A percentile compares a stretch with the other conserved stretches of the same genome.
Evolutionary conservation across 1,140 invertebrate species (phyloP).

Genomic region (Anastatus disparis): DNA sequence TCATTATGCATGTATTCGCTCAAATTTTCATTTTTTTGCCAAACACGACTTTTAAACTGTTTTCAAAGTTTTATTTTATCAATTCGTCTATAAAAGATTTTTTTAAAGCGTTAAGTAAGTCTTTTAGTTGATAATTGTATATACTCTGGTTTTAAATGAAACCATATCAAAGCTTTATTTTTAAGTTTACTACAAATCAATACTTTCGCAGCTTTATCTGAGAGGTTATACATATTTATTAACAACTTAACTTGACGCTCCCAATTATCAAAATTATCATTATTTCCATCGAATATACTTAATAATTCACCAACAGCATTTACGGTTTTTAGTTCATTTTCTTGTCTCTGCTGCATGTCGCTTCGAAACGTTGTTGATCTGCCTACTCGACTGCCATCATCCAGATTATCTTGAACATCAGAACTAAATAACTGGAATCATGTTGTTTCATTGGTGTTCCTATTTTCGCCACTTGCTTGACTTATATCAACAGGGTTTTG

Average conservation of each 20-base stretch:
- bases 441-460: no score
- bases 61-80: not conserved
- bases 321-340: not conserved
- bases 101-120: not conserved
- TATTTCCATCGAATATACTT: slow-evolving; percentile 22
- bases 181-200: slow-evolving; percentile 22
- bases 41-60: not conserved
- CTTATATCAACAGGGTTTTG: no score
- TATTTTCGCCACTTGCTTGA: no score
- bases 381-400: no score
- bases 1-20: slow-evolving; percentile 25
- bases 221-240: not conserved
- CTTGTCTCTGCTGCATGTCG: no score
- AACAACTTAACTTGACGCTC: slow-evolving; percentile 21
- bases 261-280: slow-evolving; percentile 34
- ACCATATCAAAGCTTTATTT: slow-evolving; percentile 19
- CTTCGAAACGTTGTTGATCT: no score
- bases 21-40: slow-evolving; percentile 12
- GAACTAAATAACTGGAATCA: no score
- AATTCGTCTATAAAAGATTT: slow-evolving; percentile 29
- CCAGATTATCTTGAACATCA: no score
- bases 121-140: not conserved
- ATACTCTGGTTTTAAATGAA: slow-evolving; percentile 32
- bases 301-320: slow-evolving; percentile 13
- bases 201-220: not conserved